These are phyloP conservation scores for Tapera naevia DNA, from an alignment of 2,797 vertebrate species.

Conservation along the genomic window DNA sequence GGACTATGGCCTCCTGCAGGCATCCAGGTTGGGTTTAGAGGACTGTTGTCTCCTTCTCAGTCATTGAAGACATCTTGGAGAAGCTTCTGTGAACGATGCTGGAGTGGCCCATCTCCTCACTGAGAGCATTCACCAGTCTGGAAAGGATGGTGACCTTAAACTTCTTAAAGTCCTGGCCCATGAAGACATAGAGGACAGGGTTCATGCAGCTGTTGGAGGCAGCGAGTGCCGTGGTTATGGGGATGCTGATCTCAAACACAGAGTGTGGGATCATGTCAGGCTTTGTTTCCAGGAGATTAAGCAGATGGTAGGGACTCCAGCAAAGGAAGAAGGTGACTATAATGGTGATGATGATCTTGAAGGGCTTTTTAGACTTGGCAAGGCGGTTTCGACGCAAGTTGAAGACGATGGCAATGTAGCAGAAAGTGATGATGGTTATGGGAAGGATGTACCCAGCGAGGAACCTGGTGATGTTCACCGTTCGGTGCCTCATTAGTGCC, in stretches of 20 bases:
- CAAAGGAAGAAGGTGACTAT: constrained; percentile 89
- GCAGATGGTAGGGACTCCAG: constrained; percentile 89
- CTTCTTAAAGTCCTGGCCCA: constrained; percentile 91
- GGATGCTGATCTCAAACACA: constrained; percentile 74
- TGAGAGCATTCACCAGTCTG: constrained; percentile 89
- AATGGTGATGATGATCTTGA: constrained; percentile 89
- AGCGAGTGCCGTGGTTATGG: constrained; percentile 80
- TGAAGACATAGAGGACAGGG: constrained; percentile 92
- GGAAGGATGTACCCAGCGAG: constrained; percentile 85
- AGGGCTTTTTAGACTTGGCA: constrained; percentile 86
- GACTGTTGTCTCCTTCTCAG: constrained; percentile 73
- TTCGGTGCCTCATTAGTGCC: constrained; percentile 13
- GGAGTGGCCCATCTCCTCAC: constrained; percentile 80
- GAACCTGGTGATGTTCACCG: constrained; percentile 79
- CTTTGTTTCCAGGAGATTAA: constrained; percentile 81
- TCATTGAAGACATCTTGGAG: constrained; percentile 80
- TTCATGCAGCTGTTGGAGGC: constrained; percentile 94
- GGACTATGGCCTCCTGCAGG: not conserved
- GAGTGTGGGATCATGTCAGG: not conserved
- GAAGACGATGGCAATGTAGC: constrained; percentile 86
- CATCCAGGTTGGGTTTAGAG: constrained; percentile 39
- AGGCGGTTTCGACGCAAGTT: constrained; percentile 84
- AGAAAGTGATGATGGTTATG: constrained; percentile 84
- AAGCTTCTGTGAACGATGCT: constrained; percentile 84
- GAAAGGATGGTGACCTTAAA: constrained; percentile 86